Evolutionary conservation across 2,113 vertebrate genomes (phyloP), one percentile per base, ranked within the genome.

Genomic region (Clarias batrachus): DNA sequence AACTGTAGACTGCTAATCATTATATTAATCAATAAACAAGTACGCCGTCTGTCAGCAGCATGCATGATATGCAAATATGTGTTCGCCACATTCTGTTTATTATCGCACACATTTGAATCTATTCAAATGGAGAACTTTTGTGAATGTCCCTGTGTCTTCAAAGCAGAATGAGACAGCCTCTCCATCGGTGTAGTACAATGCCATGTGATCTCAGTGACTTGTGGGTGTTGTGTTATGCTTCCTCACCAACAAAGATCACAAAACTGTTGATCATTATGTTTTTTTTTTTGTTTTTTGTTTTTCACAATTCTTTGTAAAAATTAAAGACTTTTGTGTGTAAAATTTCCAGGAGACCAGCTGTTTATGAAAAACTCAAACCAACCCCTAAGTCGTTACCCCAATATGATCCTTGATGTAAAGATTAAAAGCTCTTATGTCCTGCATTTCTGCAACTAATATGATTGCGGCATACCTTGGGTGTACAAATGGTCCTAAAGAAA

Each of bases 1-100:
- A 77, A 27, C 19, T 41, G 21, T 63, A 63, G 27, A 74, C 30
- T 59, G 25, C 65, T 30, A 63, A 82, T 81, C 25, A 81, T 56
- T 30, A 60, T 23, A 41, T 65, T 33, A 21, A 86, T 33, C 48
- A 82, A 82, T 41, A 21, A 9, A 77, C 30, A 54, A 68, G 48
- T 13, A 68, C 4, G 27, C 3, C 66, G 30, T 13, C 74, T 48
- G 81, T 25, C 62, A 81, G 25, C 82, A 65, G 8, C 30, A 10
- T 33, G 13, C 56, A 59, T 25, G 30, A 54, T n/a, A 89, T 85
- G 76, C 77, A 87, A 89, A 89, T 87, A 27, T 83, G n/a, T 76
- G 13, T 76, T 66, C 37, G 5, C 65, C 65, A 57, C 4, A 14
- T 14, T 56, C 16, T 23, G 77, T 54, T 10, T 25, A 27, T 73